Evolutionary conservation across 2,797 vertebrate genomes (phyloP).

Genomic region (Parotocinclus haroldoi): DNA sequence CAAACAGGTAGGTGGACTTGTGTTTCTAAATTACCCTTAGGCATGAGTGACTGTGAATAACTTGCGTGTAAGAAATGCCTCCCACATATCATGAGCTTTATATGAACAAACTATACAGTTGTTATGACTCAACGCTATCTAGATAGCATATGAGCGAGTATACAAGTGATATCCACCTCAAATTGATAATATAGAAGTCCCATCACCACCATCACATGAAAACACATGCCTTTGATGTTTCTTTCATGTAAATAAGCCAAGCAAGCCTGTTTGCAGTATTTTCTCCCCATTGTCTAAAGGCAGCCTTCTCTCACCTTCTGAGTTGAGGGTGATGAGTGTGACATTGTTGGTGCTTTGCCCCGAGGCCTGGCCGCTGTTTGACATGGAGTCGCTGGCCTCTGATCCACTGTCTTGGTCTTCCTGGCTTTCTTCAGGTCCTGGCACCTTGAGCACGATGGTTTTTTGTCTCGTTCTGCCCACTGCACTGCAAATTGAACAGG

Average conservation of each 20-base stretch:
- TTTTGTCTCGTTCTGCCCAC: slow-evolving; percentile 88
- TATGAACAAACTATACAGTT: no score
- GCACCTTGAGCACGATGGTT: slow-evolving; percentile 96
- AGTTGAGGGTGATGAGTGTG: slow-evolving; percentile 95
- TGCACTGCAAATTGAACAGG: slow-evolving; percentile 68
- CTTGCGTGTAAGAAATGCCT: no score
- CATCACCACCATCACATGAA: no score
- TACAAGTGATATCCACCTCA: no score
- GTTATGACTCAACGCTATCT: no score
- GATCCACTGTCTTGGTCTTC: slow-evolving; percentile 96
- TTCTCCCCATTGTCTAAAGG: background rate
- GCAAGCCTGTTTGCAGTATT: background rate
- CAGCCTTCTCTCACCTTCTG: slow-evolving; percentile 78
- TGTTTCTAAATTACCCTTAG: no score
- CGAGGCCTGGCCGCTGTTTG: slow-evolving; percentile 81
- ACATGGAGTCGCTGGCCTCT: slow-evolving; percentile 91
- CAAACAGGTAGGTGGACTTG: no score
- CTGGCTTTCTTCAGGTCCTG: slow-evolving; percentile 87
- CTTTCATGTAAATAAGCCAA: background rate
- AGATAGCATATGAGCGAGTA: no score
- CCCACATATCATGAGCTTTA: no score
- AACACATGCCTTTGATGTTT: no score
- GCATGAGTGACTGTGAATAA: no score
- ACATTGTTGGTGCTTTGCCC: slow-evolving; percentile 88
- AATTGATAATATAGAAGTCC: no score